Conservation (phyloP, 2,113 vertebrate genomes). For the Canis aureus region DNA sequence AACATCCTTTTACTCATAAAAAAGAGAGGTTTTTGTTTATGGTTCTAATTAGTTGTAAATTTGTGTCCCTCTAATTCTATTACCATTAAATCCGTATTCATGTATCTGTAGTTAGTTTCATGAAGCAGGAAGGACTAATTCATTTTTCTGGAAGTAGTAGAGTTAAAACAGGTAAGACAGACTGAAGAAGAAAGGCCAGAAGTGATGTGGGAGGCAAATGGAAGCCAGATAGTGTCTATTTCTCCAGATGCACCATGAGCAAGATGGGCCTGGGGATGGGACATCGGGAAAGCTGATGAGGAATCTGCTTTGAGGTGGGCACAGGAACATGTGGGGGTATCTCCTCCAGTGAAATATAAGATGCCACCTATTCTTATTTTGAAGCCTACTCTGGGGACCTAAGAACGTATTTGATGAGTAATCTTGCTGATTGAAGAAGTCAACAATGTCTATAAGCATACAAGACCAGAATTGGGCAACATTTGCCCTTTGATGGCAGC, state of each 20-base stretch:
- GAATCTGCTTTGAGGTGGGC: not conserved
- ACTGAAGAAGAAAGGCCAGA: not conserved
- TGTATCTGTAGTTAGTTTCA: not conserved
- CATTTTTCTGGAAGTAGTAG: not conserved
- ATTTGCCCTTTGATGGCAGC: not conserved
- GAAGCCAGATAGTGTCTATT: not conserved
- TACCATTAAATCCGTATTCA: not conserved
- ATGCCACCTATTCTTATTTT: not conserved
- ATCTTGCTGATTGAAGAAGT: not conserved
- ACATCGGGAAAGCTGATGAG: not conserved
- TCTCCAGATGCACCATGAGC: not conserved
- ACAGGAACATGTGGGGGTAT: not conserved
- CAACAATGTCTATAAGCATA: not conserved
- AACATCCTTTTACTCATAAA: not conserved
- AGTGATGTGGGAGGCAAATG: not conserved
- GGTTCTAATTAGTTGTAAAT: not conserved
- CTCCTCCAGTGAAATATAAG: not conserved
- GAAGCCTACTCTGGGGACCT: not conserved
- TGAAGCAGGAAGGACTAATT: not conserved
- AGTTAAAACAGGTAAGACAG: not conserved
- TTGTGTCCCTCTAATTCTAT: not conserved
- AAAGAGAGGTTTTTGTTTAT: not conserved
- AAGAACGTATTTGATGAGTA: not conserved
- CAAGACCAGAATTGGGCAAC: not conserved
- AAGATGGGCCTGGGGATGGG: not conserved